Evolutionary conservation across 2,113 vertebrate species (phyloP).

Genomic region (Eira barbara): DNA sequence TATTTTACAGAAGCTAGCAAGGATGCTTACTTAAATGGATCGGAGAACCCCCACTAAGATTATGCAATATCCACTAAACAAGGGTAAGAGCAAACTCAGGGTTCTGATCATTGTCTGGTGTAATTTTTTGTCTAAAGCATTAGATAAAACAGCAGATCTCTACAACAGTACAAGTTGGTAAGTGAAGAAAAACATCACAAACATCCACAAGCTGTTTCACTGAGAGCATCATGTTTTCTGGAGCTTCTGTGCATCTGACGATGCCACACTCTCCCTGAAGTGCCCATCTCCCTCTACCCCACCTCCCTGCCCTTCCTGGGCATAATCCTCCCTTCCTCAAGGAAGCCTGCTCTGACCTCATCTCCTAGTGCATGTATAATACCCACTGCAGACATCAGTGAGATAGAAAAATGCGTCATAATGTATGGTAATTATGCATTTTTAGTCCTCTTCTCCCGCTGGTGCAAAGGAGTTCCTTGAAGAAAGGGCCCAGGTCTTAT

Average conservation of each 20-base stretch:
- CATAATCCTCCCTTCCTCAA: neutral
- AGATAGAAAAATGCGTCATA: neutral
- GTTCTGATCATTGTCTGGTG: neutral
- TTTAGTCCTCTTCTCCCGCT: neutral
- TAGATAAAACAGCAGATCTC: neutral
- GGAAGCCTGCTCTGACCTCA: neutral
- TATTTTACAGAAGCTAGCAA: neutral
- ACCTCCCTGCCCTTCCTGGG: neutral
- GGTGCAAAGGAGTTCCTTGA: neutral
- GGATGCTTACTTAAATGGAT: neutral
- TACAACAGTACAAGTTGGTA: neutral
- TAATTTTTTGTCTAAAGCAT: neutral
- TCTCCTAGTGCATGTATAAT: neutral
- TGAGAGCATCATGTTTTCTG: neutral
- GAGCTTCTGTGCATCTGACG: neutral
- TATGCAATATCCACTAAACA: accelerated
- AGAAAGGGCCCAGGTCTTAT: neutral
- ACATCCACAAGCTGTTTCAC: neutral
- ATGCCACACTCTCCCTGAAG: no score
- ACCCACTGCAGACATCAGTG: neutral
- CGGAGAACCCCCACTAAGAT: neutral
- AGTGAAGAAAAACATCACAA: neutral
- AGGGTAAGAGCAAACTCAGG: neutral
- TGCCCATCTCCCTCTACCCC: no score
- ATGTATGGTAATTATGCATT: no score